Evolutionary conservation across 1,140 invertebrate genomes (phyloP), one percentile per base, ranked within the genome.

Genomic region (Polyergus mexicanus): DNA sequence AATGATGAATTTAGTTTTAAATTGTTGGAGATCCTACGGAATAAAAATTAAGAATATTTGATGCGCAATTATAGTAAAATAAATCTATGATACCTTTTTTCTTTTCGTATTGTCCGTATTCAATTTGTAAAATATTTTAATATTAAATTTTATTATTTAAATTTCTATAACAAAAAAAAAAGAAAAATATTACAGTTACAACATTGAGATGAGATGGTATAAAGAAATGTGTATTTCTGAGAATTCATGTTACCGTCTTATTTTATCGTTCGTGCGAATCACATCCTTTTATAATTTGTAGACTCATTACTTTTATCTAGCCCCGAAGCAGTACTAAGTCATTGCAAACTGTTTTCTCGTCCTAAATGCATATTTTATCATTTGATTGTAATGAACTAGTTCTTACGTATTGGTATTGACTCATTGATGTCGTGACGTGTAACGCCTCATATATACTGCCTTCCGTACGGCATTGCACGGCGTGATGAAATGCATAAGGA

Each of bases 311-410:
- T 63, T 84, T 16, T 28, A 22, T 47, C 8, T 13, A 56, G 44
- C n/a, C 25, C n/a, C 25, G 10, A 60, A 62, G 32, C 3, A 75
- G 19, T 74, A 11, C 44, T 66, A 71, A 32, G 60, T 11, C 77
- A 54, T 41, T n/a, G 58, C 19, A 58, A 63, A 47, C 35, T 84
- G 35, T 60, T 86, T 51, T 89, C 88, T 41, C 88, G 84, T 60
- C 60, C 88, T 84, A 44, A 77, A 89, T 89, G 38, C 88, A 89
- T 89, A 89, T 86, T 89, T 89, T 77, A 89, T 69, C 72, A 86
- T 86, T 41, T 8, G n/a, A n/a, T n/a, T n/a, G 4, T 35, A 77
- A 89, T 81, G 58, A 76, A 88, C 84, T 80, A 32, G n/a, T 68
- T 51, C 47, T 51, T 74, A 54, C 25, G 60, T 85, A 62, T 86